Percentiles rank a stretch among this genome's conserved stretches.
phyloP scores from a whole-genome alignment of 2,113 vertebrate genomes.

The crab-eating macaque (Macaca fascicularis) region DNA sequence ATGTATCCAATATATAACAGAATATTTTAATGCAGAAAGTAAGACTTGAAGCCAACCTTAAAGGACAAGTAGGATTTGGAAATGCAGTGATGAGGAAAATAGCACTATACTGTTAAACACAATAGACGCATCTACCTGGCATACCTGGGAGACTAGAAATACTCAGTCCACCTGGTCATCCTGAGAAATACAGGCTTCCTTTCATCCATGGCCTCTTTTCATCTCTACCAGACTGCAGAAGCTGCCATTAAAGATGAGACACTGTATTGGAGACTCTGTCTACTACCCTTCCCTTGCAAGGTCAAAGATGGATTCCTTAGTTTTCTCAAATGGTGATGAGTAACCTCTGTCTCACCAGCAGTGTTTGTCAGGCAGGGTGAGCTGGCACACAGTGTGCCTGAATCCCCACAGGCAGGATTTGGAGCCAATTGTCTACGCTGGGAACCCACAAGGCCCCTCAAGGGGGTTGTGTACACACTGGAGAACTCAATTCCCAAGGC shows the following conservation, averaged over 20 bases:
- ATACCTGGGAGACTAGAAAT: constrained; percentile 1
- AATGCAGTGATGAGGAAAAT: not conserved
- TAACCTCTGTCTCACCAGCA: constrained; percentile 50
- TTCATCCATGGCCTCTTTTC: not conserved
- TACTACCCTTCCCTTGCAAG: constrained; percentile 56
- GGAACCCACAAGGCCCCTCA: constrained; percentile 55
- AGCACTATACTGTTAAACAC: not conserved
- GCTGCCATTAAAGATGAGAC: not conserved
- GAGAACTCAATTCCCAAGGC: constrained; percentile 77
- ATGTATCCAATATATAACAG: not conserved
- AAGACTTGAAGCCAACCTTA: not conserved
- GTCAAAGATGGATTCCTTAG: constrained; percentile 35
- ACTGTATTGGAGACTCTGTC: not conserved
- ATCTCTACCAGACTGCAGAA: not conserved
- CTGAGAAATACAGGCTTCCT: not conserved
- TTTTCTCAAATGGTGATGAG: constrained; percentile 14
- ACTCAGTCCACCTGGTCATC: not conserved
- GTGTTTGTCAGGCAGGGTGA: constrained; percentile 75
- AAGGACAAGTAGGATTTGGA: not conserved
- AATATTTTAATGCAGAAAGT: not conserved
- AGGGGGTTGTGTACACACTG: constrained; percentile 45
- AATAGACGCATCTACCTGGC: not conserved
- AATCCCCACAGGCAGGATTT: constrained; percentile 64
- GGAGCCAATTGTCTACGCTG: constrained; percentile 50
- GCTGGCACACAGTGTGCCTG: constrained; percentile 24